Base-by-base conservation (phyloP, 2,888 invertebrate species). In the Eustalomyia histrio region DNA sequence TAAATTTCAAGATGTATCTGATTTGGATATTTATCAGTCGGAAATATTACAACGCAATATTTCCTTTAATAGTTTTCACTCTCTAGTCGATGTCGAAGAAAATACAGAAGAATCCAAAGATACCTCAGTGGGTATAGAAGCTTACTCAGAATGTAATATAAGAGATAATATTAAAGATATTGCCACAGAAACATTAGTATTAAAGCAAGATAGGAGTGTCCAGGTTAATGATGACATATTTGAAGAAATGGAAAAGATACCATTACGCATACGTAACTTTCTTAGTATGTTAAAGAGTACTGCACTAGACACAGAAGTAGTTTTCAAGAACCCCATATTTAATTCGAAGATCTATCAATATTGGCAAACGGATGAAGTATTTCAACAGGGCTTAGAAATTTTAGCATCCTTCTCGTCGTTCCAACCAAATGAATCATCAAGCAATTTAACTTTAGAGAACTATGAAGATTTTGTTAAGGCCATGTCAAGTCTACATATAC, bases 391-490 rank as follows among this genome's bases (percentile, higher is more conserved):
- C 21, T 80, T 89, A 9, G 86, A 86, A 8, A 72, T 87, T n/a
- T 50, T 88, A 43, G 83, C 85, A 58, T 79, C 82, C 35, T 73
- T 86, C 52, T 82, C 84, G 24, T 68, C 69, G 16, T 79, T 80
- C 1, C 74, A 80, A 17, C 9, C 76, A 0, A 57, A 60, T 3
- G 24, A 14, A 7, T 14, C 14, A 7, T 14, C 14, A 0, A 52
- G 64, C 14, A 14, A 58, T 52, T 60, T 60, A 0, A 35, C 67
- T 3, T 47, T 81, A 2, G 83, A 86, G 7, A 87, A 82, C 65
- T 89, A 89, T 72, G 87, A 89, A 21, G 80, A 84, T 18, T 87
- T 90, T 60, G 89, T 88, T 0, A 85, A 84, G 12, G 86, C 86
- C 1, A 84, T 90, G 81, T 84, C 83, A 0, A 87, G 87, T 71